phyloP scores from a whole-genome alignment of 2,888 invertebrate species.

The Linnaemya tessellans region DNA sequence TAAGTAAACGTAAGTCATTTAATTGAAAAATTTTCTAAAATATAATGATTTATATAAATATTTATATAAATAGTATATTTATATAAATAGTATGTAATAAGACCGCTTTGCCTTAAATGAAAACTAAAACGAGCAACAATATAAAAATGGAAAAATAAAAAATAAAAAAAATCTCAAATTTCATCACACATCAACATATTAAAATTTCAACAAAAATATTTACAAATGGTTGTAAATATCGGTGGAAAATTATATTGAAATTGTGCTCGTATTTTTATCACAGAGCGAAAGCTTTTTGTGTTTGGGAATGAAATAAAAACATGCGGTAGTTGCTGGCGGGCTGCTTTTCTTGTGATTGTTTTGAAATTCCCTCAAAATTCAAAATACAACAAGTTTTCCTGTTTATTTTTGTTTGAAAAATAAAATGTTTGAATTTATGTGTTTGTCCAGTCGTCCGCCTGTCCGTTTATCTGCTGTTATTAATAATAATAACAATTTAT shows the following conservation, averaged over 20 bases:
- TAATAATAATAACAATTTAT: conserved; percentile 60
- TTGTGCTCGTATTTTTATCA: conserved; percentile 22
- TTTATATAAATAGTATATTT: too few relatives aligned
- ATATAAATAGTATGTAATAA: conserved; percentile 10
- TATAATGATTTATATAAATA: too few relatives aligned
- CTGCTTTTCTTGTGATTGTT: conserved; percentile 12
- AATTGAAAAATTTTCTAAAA: conserved; percentile 43
- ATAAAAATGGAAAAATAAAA: not conserved
- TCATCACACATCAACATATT: conserved; percentile 65
- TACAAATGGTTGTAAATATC: conserved; percentile 47
- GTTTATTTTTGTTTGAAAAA: conserved; percentile 3
- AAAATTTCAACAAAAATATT: conserved; percentile 50
- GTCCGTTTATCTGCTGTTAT: not conserved
- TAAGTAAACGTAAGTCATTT: conserved; percentile 67
- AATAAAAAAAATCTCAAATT: conserved; percentile 55
- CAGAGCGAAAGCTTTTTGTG: not conserved
- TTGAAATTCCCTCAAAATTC: conserved; percentile 18
- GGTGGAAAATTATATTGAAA: conserved; percentile 44
- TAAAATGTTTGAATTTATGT: conserved; percentile 44
- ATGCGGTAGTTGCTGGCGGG: conserved; percentile 17
- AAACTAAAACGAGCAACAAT: not conserved
- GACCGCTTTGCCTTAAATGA: conserved; percentile 42
- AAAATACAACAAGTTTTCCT: conserved; percentile 11
- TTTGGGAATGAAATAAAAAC: conserved; percentile 8
- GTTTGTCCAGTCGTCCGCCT: not conserved